phyloP scores from a whole-genome alignment of 53 echinoderm and acorn worm species.

The Stichopus horrens region DNA sequence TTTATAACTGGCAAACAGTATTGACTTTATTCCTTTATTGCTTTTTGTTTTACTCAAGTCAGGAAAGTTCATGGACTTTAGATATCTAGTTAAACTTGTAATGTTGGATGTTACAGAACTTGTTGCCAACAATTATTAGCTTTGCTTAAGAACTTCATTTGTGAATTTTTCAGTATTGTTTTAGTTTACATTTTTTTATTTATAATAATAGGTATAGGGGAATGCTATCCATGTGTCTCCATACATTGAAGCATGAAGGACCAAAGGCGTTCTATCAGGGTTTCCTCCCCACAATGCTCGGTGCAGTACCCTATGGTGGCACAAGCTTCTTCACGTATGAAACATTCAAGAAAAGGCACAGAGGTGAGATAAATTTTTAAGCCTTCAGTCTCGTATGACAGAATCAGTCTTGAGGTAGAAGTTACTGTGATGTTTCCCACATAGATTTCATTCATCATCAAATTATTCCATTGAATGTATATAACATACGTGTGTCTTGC shows the following conservation, averaged over 20 bases:
- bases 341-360: constrained; percentile 83
- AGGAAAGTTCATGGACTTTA: too few species aligned
- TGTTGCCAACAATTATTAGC: too few species aligned
- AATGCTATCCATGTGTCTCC: constrained; percentile 66
- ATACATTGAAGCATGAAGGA: constrained; percentile 70
- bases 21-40: too few species aligned
- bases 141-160: too few species aligned
- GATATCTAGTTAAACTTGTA: too few species aligned
- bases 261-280: constrained; percentile 81
- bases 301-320: constrained; percentile 95
- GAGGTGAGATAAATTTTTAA: constrained; percentile 58
- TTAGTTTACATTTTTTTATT: background rate
- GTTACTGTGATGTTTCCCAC: background rate
- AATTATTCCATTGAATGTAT: background rate
- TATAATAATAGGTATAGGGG: constrained; percentile 61
- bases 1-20: too few species aligned
- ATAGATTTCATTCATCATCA: background rate
- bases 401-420: background rate
- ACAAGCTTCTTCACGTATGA: constrained; percentile 98
- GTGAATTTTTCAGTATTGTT: background rate
- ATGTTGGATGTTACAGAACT: too few species aligned
- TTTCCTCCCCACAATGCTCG: constrained; percentile 92
- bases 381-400: background rate
- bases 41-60: too few species aligned
- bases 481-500: too few species aligned